Percentiles rank a stretch among this genome's conserved stretches.
phyloP scores from a whole-genome alignment of 2,113 vertebrate genomes.

The Mesembrinibis cayennensis region DNA sequence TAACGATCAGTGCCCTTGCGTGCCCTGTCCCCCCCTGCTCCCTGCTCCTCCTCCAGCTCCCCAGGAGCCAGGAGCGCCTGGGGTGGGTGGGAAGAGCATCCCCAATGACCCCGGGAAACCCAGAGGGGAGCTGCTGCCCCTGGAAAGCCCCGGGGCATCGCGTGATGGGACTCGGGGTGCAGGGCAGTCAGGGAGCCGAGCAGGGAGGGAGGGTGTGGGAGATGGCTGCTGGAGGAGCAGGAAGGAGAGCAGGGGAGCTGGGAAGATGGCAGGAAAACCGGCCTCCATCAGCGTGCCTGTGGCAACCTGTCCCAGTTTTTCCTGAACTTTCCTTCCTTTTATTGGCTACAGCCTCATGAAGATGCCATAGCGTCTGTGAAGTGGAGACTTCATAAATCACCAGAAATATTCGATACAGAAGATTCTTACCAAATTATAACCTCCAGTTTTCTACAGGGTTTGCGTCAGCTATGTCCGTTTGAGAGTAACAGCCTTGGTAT shows the following conservation, averaged over 20 bases:
- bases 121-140: background rate
- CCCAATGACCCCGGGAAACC: background rate
- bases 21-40: background rate
- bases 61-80: background rate
- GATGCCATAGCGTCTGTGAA: accelerated
- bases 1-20: background rate
- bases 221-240: background rate
- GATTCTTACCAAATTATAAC: background rate
- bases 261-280: background rate
- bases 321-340: background rate
- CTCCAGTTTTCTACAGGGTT: background rate
- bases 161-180: background rate
- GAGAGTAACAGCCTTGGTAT: background rate
- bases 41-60: background rate
- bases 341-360: background rate
- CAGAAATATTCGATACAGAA: background rate
- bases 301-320: background rate
- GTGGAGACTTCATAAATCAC: background rate
- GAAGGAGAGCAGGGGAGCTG: background rate
- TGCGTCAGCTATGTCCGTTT: accelerated
- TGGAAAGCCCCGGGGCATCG: background rate
- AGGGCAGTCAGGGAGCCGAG: background rate
- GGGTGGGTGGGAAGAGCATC: background rate
- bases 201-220: accelerated
- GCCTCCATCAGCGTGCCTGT: accelerated